Evolutionary conservation across 2,113 vertebrate genomes (phyloP).

Genomic region (Muntiacus muntjak): DNA sequence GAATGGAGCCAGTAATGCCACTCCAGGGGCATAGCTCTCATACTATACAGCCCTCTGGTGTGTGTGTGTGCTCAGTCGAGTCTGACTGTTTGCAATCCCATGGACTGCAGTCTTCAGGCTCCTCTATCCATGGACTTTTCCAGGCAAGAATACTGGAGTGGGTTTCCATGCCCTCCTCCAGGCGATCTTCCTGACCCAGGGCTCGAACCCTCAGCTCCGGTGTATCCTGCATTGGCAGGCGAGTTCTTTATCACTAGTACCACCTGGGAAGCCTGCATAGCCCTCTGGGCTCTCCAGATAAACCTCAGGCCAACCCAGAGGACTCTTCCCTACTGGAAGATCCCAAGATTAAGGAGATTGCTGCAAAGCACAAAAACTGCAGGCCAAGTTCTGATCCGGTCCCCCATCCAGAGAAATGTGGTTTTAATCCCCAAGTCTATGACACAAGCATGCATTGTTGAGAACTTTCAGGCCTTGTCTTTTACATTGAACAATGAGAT

Average conservation of each 20-base stretch:
- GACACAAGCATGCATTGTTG: not conserved
- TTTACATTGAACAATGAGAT: not conserved
- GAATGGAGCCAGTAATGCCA: not conserved
- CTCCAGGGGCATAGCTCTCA: not conserved
- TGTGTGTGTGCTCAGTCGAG: not conserved
- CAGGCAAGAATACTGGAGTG: not conserved
- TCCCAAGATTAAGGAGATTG: not conserved
- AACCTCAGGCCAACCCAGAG: not conserved
- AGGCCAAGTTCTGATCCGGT: not conserved
- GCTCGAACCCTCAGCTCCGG: not conserved
- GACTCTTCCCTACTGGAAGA: not conserved
- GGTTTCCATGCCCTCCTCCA: not conserved
- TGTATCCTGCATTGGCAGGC: not conserved
- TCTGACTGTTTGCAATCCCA: not conserved
- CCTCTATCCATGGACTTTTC: not conserved
- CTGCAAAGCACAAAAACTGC: not conserved
- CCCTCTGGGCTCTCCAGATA: not conserved
- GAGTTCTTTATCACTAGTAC: not conserved
- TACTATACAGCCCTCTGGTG: not conserved
- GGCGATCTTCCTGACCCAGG: not conserved
- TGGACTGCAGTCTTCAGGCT: not conserved
- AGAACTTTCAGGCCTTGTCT: not conserved
- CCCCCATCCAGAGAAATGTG: not conserved
- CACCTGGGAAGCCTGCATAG: not conserved
- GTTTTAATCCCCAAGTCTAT: not conserved